Evolutionary conservation across 2,797 vertebrate species (phyloP), one percentile per base, ranked within the genome.

Genomic region (Pygocentrus nattereri): DNA sequence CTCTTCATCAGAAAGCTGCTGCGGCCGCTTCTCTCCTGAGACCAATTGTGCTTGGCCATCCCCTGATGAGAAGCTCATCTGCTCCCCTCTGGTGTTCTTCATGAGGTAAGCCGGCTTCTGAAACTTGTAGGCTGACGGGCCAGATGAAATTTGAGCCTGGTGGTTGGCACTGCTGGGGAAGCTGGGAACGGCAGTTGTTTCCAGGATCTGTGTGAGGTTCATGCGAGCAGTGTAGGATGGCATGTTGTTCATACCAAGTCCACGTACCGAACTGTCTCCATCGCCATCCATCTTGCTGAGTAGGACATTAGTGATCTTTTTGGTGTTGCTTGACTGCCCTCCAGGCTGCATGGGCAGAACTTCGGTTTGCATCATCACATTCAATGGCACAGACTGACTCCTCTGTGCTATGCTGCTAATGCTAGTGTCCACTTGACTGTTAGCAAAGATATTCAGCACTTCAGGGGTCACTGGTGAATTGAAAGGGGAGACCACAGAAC

Each of bases 131-230:
- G 94, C 83, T 80, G 96, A 93, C 86, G 96, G 93, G 85, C 94
- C 94, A 90, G 96, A 94, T 69, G 93, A 92, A 86, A 96, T 94
- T 93, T 95, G 91, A 88, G 88, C 92, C 90, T 96, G 95, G 38
- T 94, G 93, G 89, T 92, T 95, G 93, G 96, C 95, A 91, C 93
- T 91, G 92, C 94, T 92, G 85, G 95, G 90, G 85, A 96, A 95
- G 90, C 88, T 85, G 0, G 95, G 74, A 47, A 88, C 88, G 25
- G 65, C 18, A 47, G 95, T 92, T 18, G 97, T 97, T 93, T 99
- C 97, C 18, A 99, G 94, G 90, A 99, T 97, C 90, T 99, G 98
- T 54, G 97, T 98, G 90, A 99, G 98, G 94, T 99, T 99, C 97
- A 99, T 98, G 81, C 98, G 95, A 79, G 98, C 98, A 16, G 96